A percentile compares a stretch with the other conserved stretches of the same genome.
Evolutionary conservation across 1,140 invertebrate species (phyloP).

Genomic region (Lordiphosa clarofinis): DNA sequence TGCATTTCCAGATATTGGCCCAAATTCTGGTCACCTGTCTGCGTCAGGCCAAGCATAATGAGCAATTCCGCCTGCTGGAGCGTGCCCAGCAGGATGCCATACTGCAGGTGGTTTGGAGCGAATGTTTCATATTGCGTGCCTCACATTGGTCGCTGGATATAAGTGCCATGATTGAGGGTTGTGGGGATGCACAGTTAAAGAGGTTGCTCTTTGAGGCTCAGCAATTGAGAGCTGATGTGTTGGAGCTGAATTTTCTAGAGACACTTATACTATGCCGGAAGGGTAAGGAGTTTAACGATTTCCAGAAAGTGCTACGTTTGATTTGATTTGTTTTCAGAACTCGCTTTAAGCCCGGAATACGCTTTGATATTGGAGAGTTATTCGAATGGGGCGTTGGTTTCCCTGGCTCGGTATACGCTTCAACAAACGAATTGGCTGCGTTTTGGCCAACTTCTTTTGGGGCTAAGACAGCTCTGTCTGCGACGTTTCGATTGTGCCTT

Average conservation of each 20-base stretch:
- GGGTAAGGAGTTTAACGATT: constrained; percentile 77
- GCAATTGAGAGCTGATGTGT: constrained; percentile 81
- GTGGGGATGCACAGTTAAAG: constrained; percentile 67
- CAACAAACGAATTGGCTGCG: constrained; percentile 68
- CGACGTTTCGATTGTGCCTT: constrained; percentile 61
- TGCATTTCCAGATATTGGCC: constrained; percentile 81
- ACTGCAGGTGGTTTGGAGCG: constrained; percentile 82
- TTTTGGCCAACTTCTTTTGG: constrained; percentile 69
- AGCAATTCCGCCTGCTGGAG: constrained; percentile 80
- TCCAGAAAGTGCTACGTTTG: not conserved
- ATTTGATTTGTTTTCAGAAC: constrained; percentile 37
- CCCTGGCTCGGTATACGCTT: constrained; percentile 66
- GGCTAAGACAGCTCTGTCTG: constrained; percentile 63
- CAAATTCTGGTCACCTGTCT: constrained; percentile 83
- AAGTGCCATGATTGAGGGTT: constrained; percentile 62
- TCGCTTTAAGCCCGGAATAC: constrained; percentile 54
- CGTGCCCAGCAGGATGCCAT: constrained; percentile 81
- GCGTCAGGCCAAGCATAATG: constrained; percentile 81
- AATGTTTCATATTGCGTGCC: constrained; percentile 82
- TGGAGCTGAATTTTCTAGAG: constrained; percentile 84
- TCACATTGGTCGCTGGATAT: constrained; percentile 83
- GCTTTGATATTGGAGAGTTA: constrained; percentile 53
- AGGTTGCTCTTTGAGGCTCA: constrained; percentile 66
- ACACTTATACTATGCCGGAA: constrained; percentile 83
- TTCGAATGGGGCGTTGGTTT: constrained; percentile 60